Percentiles rank a stretch among this genome's conserved stretches.
These are phyloP conservation scores for Ophion obscuratus DNA, from an alignment of 2,888 invertebrate species.

Conservation along the genomic window DNA sequence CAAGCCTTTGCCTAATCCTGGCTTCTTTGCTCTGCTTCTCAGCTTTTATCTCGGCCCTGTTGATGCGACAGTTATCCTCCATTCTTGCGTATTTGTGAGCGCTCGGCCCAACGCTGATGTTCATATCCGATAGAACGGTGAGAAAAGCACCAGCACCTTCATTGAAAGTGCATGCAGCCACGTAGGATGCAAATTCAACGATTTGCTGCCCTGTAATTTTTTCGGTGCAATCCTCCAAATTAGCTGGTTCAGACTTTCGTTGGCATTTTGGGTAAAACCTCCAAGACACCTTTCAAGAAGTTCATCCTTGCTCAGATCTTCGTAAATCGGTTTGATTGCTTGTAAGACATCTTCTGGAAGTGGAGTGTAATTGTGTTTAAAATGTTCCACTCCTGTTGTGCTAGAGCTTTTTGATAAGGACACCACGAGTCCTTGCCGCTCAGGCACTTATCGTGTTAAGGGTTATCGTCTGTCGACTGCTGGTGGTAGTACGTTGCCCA, in stretches of 20 bases:
- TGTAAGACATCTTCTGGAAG: constrained; percentile 71
- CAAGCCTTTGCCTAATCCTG: constrained; percentile 67
- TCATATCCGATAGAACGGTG: constrained; percentile 10
- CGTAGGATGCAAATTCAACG: constrained; percentile 31
- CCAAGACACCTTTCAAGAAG: constrained; percentile 71
- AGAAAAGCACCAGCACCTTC: constrained; percentile 23
- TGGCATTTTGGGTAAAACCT: too few species aligned
- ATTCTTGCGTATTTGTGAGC: constrained; percentile 52
- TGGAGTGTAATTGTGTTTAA: constrained; percentile 69
- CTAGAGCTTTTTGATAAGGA: not conserved
- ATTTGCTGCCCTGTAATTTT: too few species aligned
- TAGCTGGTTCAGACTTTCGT: too few species aligned
- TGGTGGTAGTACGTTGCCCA: too few species aligned
- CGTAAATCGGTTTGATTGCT: too few species aligned
- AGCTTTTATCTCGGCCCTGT: constrained; percentile 43
- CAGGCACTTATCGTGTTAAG: constrained; percentile 20
- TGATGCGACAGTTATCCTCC: not conserved
- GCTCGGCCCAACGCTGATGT: constrained; percentile 56
- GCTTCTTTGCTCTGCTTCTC: constrained; percentile 55
- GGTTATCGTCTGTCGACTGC: too few species aligned
- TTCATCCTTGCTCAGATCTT: too few species aligned
- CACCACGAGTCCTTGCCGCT: constrained; percentile 63
- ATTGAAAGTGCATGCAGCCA: constrained; percentile 39
- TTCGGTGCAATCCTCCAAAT: too few species aligned
- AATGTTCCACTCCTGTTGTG: constrained; percentile 63